Base-by-base conservation (phyloP, 2,797 vertebrate species). In the Eospalax fontanierii region DNA sequence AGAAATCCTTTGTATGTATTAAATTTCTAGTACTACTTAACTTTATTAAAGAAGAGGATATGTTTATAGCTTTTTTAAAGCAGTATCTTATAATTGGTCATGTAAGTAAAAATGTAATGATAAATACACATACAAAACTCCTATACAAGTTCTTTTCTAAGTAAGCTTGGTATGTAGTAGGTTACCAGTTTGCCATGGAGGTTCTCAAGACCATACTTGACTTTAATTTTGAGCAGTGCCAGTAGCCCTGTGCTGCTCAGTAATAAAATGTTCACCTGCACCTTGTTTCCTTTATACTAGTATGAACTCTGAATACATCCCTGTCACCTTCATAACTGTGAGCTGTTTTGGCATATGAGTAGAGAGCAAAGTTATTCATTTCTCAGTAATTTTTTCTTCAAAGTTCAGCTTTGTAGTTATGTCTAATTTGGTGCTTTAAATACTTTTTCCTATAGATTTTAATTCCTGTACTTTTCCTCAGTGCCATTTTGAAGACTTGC, bases 21-120 rank as follows among this genome's bases (percentile, higher is more conserved):
- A 94, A 95, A 78, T 94, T 21, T 81, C 81, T 95, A 82, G 24
- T 22, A 87, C 95, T 87, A 83, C 78, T 90, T 95, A 90, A 43
- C 35, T 86, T 63, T 89, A 43, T 50, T 94, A 38, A 33, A 24
- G 22, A 19, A 59, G 4, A 73, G 22, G 43, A 61, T 90, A n/a
- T 93, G 18, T 80, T 96, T 87, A 81, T 0, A 81, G 24, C n/a
- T 68, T 96, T 92, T 95, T 86, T 92, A 16, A 70, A 82, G 1
- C 76, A 75, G 84, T 93, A 63, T 50, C 14, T 38, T 89, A 9
- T 65, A 78, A 38, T 83, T 61, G 95, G 22, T 88, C 59, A 50
- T 78, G 8, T 65, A 85, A 63, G 50, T 86, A 50, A 93, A 75
- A 84, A 46, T 91, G 26, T 74, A 95, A 26, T 87, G 22, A 79